Conservation (phyloP, 2,888 invertebrate genomes). For the Papilio protenor region DNA sequence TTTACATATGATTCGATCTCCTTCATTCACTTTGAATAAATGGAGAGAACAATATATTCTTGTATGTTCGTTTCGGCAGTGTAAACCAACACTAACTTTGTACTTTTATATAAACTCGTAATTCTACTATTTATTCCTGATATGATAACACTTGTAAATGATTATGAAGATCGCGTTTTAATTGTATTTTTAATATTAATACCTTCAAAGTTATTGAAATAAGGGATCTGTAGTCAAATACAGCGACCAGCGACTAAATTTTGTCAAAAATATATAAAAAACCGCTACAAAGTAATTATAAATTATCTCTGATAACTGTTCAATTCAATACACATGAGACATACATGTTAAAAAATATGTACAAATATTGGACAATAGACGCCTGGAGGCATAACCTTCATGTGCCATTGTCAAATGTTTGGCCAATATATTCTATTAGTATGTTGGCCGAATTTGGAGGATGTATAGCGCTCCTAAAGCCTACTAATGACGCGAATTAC, state of each 20-base stretch:
- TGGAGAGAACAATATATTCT: no score
- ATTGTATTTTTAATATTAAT: background rate
- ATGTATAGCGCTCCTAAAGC: constrained; percentile 6
- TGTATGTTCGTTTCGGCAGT: background rate
- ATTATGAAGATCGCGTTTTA: background rate
- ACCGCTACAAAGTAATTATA: background rate
- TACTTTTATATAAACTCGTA: background rate
- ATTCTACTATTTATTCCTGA: background rate
- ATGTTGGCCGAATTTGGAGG: constrained; percentile 17
- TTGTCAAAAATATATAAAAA: background rate
- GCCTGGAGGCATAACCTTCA: constrained; percentile 8
- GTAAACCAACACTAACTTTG: background rate
- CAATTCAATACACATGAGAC: background rate
- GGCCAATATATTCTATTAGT: background rate
- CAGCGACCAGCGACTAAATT: background rate
- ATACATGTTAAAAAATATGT: background rate
- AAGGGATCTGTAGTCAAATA: background rate
- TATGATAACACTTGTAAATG: background rate
- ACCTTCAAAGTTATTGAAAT: background rate
- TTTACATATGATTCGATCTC: background rate
- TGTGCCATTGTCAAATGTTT: constrained; percentile 11
- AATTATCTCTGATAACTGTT: background rate
- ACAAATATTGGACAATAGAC: background rate
- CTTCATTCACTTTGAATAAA: background rate
- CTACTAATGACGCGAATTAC: constrained; percentile 40